These are phyloP conservation scores for Operophtera brumata DNA, from an alignment of 2,888 invertebrate genomes.

Conservation along the genomic window DNA sequence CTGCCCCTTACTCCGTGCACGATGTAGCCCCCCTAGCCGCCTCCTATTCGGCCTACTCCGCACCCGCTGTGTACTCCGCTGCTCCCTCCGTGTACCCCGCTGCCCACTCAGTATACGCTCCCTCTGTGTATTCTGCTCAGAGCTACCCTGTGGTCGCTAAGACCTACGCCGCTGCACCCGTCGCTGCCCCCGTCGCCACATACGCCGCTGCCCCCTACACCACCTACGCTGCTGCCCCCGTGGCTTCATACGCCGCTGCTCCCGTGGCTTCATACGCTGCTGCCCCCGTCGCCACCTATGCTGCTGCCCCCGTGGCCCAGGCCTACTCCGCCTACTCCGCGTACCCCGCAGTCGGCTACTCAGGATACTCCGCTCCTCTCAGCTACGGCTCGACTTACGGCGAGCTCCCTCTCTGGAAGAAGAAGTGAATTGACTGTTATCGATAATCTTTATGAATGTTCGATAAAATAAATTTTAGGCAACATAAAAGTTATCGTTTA, in stretches of 20 bases:
- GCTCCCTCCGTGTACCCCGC: conserved; percentile 1
- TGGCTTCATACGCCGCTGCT: conserved; percentile 5
- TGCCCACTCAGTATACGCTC: conserved; percentile 3
- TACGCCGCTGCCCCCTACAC: not conserved
- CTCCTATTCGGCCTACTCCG: conserved; percentile 4
- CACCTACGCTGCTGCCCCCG: not conserved
- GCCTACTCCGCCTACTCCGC: conserved; percentile 19
- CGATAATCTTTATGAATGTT: not conserved
- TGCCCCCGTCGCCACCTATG: not conserved
- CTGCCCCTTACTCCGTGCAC: conserved; percentile 15
- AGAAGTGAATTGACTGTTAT: conserved; percentile 23
- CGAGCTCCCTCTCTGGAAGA: conserved; percentile 22
- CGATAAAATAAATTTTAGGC: not conserved
- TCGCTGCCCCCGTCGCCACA: conserved; percentile 8
- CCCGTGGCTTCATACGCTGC: conserved; percentile 5
- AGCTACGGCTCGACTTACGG: conserved; percentile 14
- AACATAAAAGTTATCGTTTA: not conserved
- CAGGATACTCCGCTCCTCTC: conserved; percentile 1
- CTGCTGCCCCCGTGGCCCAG: not conserved
- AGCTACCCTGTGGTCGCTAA: not conserved
- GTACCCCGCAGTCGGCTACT: not conserved
- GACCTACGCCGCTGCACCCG: conserved; percentile 9
- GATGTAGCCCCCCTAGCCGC: conserved; percentile 24
- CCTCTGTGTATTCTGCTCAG: not conserved
- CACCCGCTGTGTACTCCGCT: conserved; percentile 14